Evolutionary conservation across 2,797 vertebrate species (phyloP).

Genomic region (Pristis pectinata): DNA sequence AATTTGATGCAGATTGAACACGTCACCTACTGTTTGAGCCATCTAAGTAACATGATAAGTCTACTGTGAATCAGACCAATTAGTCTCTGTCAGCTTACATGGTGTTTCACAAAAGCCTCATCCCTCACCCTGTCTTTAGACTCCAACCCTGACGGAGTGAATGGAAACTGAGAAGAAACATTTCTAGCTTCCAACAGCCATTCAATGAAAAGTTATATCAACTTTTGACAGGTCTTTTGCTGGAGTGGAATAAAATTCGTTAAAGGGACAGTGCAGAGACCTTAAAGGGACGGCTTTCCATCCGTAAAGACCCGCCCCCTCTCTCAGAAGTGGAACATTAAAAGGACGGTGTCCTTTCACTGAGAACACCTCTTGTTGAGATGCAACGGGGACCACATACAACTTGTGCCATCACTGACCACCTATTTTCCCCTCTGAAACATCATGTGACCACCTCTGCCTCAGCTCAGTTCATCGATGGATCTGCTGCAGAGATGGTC

Average conservation of each 20-base stretch:
- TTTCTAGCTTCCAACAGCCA: not conserved
- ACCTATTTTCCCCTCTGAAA: no score
- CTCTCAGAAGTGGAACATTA: not conserved
- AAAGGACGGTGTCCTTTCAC: not conserved
- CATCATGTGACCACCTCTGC: no score
- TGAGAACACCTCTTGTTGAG: not conserved
- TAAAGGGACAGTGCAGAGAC: not conserved
- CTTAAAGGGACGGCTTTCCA: not conserved
- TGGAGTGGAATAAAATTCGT: not conserved
- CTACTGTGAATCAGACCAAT: not conserved
- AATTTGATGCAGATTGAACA: not conserved
- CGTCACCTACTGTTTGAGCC: not conserved
- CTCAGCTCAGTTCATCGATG: no score
- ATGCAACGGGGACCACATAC: no score
- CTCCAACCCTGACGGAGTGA: not conserved
- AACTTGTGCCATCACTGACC: no score
- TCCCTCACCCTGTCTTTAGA: not conserved
- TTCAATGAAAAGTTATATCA: constrained; percentile 28
- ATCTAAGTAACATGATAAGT: not conserved
- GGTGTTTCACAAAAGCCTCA: constrained; percentile 4
- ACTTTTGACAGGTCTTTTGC: constrained; percentile 12
- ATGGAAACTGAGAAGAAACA: constrained; percentile 19
- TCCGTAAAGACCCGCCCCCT: not conserved
- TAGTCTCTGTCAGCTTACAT: not conserved
- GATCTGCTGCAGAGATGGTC: no score